Base-by-base conservation (phyloP, 2,797 vertebrate genomes). In the Bradypus variegatus region DNA sequence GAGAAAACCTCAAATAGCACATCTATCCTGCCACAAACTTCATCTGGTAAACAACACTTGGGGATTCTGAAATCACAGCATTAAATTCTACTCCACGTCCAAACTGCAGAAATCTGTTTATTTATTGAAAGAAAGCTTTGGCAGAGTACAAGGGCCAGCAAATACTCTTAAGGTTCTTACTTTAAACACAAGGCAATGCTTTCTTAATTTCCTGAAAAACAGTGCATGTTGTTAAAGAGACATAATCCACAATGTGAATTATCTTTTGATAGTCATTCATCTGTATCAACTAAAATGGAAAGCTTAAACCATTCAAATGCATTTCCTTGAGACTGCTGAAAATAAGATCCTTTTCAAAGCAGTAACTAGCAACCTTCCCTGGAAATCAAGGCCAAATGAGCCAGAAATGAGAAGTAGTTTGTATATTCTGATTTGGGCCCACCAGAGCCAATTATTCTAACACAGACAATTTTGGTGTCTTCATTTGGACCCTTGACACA, bases 381-480 rank as follows among this genome's bases (percentile, higher is more conserved):
- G 93, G 94, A 97, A 96, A 93, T 87, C 89, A 94, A 95, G 95
- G 95, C 72, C 88, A 93, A 94, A 96, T 73, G 69, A 82, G 72
- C 92, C 94, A 94, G 93, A 97, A 97, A 95, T 94, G 89, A 94
- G 96, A 96, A 95, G 45, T 50, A 90, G 83, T 94, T 95, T 13
- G 1, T 93, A 95, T 94, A 96, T 81, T 92, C 78, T 85, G 90
- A 93, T 92, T 53, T 84, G 67, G 6, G 1, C 41, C 69, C 82
- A 86, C 92, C 38, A 0, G 82, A 96, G 93, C 82, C 76, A 95
- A 94, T 95, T 95, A 89, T 75, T 88, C 78, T 94, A 92, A 65
- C 86, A 94, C 91, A 76, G 78, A 93, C 79, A 78, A 78, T 76
- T 58, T 79, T 85, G 72, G 89, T 41, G 64, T 89, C 95, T 92